Base-by-base conservation (phyloP, 2,797 vertebrate genomes). In the Apogon hyalosoma region DNA sequence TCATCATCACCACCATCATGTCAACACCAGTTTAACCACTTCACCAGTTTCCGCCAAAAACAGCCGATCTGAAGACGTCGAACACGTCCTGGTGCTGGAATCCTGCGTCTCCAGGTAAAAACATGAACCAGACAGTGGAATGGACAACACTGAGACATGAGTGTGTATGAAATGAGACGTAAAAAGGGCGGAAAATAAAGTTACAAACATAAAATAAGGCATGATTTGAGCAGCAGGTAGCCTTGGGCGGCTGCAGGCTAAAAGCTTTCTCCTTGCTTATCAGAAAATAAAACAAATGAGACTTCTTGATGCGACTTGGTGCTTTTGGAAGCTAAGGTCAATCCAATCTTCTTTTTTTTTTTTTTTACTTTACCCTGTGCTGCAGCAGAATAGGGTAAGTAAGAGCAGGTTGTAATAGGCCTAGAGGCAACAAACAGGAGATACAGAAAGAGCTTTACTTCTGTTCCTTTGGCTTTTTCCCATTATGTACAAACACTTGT, bases 61-160 rank as follows among this genome's bases (percentile, higher is more conserved):
- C 7, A 46, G 46, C 55, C 0, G 18, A 60, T 15, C 33, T 63
- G 38, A 49, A 48, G 57, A 57, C 0, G 3, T 59, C 38, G 18
- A 57, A 38, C 2, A 3, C 38, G 38, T 53, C 50, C 75, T 52
- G 31, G 57, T 6, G 7, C 40, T 4, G 7, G 52, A 59, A 3
- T 71, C 69, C 86, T 75, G 82, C 19, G 31, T 64, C 68, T 69
- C 28, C 16, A 60, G n/a, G 28, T 28, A 48, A 68, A 69, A 70
- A 79, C 39, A 82, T 56, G 85, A 83, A 80, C 63, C 42, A 38
- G 77, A 79, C 15, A 6, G 39, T 82, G 73, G 42, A 53, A 82
- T 84, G 87, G 77, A 69, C 36, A 57, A 83, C 41, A 80, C 47
- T 41, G 79, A 87, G 65, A 82, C 60, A 85, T 70, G 83, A 74